Evolutionary conservation across 37 sponge, comb jelly and placozoan genomes (phyloP), one percentile per base, ranked within the genome.

Genomic region (Dysidea cf. avara): DNA sequence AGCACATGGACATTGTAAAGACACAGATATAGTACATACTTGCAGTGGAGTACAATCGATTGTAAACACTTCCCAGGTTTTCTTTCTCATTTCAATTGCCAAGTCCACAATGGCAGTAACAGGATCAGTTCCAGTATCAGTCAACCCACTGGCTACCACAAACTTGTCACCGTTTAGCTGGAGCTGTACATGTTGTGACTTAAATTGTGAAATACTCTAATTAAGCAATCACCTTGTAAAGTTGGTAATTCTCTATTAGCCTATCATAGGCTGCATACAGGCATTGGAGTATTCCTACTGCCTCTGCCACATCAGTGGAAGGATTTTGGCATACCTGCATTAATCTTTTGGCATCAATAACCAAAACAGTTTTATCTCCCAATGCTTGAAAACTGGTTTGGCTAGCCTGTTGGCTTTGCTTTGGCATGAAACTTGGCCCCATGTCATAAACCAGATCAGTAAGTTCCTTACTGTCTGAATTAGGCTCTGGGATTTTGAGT

Each of bases 131-230:
- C 79, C 32, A 0, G 80, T 83, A 28, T 91, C 78, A 47, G 79
- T 66, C 38, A 91, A 53, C n/a, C 92, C 92, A 55, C 77, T 84
- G 28, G 80, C 84, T 29, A 91, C 90, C 82, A 91, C 83, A 72
- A 87, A 91, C 3, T 89, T 89, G 78, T 91, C 92, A n/a, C 92
- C 92, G 34, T 87, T 87, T 11, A 89, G 87, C 39, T 91, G 89
- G 50, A 91, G 89, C 92, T 91, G 51, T 39, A 66, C 0, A 46
- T 9, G 35, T 26, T 21, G 1, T 31, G 2, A 33, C 49, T 14
- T 51, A 9, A 3, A 37, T 38, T n/a, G 12, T n/a, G n/a, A n/a
- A n/a, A n/a, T n/a, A n/a, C n/a, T n/a, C n/a, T n/a, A n/a, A n/a
- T n/a, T n/a, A n/a, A n/a, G n/a, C n/a, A n/a, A n/a, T 21, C 14